Conservation (phyloP, 2,888 invertebrate genomes). For the Diplazon laetatorius region DNA sequence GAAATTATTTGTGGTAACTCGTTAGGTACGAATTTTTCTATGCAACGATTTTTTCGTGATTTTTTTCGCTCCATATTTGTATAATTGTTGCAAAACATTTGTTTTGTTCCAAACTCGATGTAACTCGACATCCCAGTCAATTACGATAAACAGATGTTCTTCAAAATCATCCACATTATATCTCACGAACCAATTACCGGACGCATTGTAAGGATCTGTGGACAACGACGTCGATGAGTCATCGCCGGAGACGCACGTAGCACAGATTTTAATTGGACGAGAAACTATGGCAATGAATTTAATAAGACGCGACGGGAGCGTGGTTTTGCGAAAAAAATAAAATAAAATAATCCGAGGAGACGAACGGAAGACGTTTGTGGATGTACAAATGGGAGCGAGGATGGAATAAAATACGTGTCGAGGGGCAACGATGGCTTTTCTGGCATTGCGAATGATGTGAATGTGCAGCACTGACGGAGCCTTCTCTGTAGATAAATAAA, state of each 20-base stretch:
- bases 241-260: constrained; percentile 19
- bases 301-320: too few species aligned
- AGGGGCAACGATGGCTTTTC: constrained; percentile 35
- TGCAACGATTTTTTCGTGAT: too few species aligned
- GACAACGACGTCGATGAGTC: constrained; percentile 32
- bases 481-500: neutral
- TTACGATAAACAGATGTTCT: constrained; percentile 7
- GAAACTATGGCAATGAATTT: constrained; percentile 54
- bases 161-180: constrained; percentile 47
- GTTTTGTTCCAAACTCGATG: constrained; percentile 21
- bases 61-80: too few species aligned
- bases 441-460: constrained; percentile 57
- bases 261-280: constrained; percentile 57
- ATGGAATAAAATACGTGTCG: constrained; percentile 45
- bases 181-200: constrained; percentile 37
- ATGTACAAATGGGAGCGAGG: constrained; percentile 67
- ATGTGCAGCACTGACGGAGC: constrained; percentile 34
- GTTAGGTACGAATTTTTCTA: too few species aligned
- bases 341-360: too few species aligned
- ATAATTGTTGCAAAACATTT: too few species aligned
- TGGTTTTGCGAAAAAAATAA: too few species aligned
- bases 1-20: too few species aligned
- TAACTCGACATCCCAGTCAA: constrained; percentile 22
- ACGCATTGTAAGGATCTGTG: constrained; percentile 30
- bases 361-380: constrained; percentile 48